A percentile compares a stretch with the other conserved stretches of the same genome.
Conservation (phyloP, 2,888 invertebrate species). For the Chrysolina americana region DNA sequence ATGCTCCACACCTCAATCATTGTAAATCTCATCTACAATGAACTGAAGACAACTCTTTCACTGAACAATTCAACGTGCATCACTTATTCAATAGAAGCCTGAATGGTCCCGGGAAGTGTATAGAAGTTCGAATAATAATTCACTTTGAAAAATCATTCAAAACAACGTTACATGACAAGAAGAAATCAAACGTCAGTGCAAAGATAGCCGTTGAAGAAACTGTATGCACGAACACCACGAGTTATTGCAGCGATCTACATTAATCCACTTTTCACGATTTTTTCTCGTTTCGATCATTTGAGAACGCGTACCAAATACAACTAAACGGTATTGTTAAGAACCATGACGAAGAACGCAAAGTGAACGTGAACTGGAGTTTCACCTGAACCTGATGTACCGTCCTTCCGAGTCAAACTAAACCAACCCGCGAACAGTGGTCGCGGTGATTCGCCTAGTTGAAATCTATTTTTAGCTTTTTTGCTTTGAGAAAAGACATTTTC, state of each 20-base stretch:
- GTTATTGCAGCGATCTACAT: constrained; percentile 23
- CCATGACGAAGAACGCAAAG: constrained; percentile 25
- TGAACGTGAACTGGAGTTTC: constrained; percentile 30
- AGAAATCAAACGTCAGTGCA: constrained; percentile 4
- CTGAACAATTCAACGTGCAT: background rate
- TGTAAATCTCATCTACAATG: background rate
- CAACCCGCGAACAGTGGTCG: constrained; percentile 30
- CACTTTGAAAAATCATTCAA: background rate
- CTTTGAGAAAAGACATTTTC: constrained; percentile 37
- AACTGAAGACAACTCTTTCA: constrained; percentile 7
- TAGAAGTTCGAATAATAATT: background rate
- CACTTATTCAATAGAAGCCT: background rate
- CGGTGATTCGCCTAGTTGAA: constrained; percentile 29
- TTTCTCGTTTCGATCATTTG: constrained; percentile 16
- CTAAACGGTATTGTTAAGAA: constrained; percentile 21
- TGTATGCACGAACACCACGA: constrained; percentile 5
- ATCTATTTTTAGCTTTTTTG: constrained; percentile 39
- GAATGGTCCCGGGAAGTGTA: background rate
- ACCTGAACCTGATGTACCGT: constrained; percentile 18
- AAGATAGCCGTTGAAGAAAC: constrained; percentile 3
- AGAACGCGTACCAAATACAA: constrained; percentile 27
- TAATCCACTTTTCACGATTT: constrained; percentile 33
- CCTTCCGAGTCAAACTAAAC: constrained; percentile 17
- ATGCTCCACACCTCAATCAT: constrained; percentile 25
- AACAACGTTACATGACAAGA: constrained; percentile 6